Percentiles rank a stretch among this genome's conserved stretches.
phyloP scores from a whole-genome alignment of 2,113 vertebrate genomes.

The Himantopus leucocephalus region DNA sequence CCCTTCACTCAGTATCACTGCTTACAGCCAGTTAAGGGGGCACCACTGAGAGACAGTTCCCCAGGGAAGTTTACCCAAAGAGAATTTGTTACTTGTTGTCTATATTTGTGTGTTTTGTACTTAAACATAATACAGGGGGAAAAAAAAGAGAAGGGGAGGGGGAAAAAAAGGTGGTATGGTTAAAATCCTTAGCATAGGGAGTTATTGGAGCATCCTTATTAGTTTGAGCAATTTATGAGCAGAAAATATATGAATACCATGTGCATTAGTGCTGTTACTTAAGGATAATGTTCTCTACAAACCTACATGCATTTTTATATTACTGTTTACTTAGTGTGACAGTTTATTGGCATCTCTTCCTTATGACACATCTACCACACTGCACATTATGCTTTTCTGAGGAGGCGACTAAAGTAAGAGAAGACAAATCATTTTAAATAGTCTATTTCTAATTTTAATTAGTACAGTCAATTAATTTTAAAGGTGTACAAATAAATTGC shows the following conservation, averaged over 20 bases:
- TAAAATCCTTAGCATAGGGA: background rate
- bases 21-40: background rate
- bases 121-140: background rate
- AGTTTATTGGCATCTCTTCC: conserved; percentile 32
- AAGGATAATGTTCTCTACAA: background rate
- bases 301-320: background rate
- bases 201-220: background rate
- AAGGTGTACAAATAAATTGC: background rate
- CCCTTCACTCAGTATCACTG: background rate
- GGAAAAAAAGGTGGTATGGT: rapidly evolving
- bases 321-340: conserved; percentile 8
- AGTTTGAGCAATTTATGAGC: background rate
- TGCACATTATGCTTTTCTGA: background rate
- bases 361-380: background rate
- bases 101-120: background rate
- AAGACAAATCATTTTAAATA: conserved; percentile 38
- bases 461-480: conserved; percentile 35
- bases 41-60: background rate
- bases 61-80: background rate
- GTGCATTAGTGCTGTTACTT: background rate
- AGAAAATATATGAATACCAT: background rate
- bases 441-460: conserved; percentile 43
- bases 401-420: background rate
- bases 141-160: rapidly evolving
- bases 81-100: background rate